phyloP scores from a whole-genome alignment of 2,888 invertebrate genomes.

The Volucella inanis region DNA sequence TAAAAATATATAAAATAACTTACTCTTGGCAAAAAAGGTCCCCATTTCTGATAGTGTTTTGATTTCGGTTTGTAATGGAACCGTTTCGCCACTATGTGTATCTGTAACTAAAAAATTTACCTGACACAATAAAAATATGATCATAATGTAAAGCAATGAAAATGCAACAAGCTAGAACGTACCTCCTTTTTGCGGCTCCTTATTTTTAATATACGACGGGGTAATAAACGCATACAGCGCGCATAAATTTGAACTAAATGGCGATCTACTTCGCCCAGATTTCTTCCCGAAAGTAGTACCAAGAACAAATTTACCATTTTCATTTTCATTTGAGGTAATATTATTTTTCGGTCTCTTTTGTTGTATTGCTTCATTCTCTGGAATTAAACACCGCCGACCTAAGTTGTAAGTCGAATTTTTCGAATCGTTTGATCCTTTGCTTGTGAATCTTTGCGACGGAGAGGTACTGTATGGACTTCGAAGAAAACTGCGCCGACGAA shows the following conservation, averaged over 20 bases:
- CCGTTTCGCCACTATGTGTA: neutral
- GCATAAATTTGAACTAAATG: slow-evolving; percentile 29
- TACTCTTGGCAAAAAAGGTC: slow-evolving; percentile 23
- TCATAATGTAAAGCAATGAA: neutral
- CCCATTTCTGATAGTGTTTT: neutral
- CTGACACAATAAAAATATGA: slow-evolving; percentile 36
- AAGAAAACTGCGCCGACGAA: slow-evolving; percentile 17
- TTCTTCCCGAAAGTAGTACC: neutral
- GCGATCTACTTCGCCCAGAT: slow-evolving; percentile 26
- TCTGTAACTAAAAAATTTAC: slow-evolving; percentile 51
- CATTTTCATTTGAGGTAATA: neutral
- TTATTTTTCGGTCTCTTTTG: slow-evolving; percentile 9
- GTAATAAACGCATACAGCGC: slow-evolving; percentile 42
- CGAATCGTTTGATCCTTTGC: neutral
- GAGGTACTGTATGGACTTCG: neutral
- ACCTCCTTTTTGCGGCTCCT: slow-evolving; percentile 15
- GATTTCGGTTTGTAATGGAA: neutral
- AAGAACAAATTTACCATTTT: neutral
- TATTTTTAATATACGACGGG: slow-evolving; percentile 38
- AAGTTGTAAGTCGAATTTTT: slow-evolving; percentile 9
- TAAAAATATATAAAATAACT: slow-evolving; percentile 8
- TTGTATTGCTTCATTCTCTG: neutral
- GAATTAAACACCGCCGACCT: slow-evolving; percentile 9
- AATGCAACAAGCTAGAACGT: neutral
- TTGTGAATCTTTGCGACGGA: neutral